Conservation (phyloP, 2,797 vertebrate genomes). For the Thunnus albacares region DNA sequence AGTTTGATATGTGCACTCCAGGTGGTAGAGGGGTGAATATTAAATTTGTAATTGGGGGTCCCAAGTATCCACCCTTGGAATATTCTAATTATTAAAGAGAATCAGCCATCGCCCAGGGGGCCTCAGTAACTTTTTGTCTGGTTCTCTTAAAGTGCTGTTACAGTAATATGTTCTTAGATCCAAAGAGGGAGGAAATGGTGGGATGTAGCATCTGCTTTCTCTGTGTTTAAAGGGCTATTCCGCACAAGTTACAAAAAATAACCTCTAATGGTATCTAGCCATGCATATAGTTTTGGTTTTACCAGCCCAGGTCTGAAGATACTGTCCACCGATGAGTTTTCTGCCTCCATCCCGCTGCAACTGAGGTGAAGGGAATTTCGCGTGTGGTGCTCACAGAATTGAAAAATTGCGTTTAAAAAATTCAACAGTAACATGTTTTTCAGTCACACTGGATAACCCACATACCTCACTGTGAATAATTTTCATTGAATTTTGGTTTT, state of each 20-base stretch:
- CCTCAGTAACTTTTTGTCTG: constrained; percentile 20
- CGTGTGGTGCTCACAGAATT: background rate
- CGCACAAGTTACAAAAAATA: constrained; percentile 9
- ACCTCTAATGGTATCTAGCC: background rate
- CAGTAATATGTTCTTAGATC: constrained; percentile 32
- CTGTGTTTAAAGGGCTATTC: constrained; percentile 4
- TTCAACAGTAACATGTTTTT: background rate
- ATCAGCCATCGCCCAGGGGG: constrained; percentile 19
- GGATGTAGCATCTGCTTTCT: background rate
- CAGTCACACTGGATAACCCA: background rate
- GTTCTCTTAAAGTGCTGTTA: constrained; percentile 40
- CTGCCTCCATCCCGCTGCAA: background rate
- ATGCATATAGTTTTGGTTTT: constrained; percentile 1
- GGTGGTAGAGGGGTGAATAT: constrained; percentile 77
- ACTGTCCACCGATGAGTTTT: background rate
- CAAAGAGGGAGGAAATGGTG: constrained; percentile 9
- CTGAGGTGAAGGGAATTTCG: background rate
- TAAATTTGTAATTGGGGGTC: constrained; percentile 71
- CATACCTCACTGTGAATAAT: background rate
- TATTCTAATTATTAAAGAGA: constrained; percentile 68
- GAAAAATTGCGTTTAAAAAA: constrained; percentile 22
- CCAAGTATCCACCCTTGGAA: constrained; percentile 52
- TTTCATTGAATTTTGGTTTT: background rate
- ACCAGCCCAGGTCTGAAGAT: background rate
- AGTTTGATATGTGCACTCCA: constrained; percentile 79